Evolutionary conservation across 2,888 invertebrate genomes (phyloP).

Genomic region (Cantharis rufa): DNA sequence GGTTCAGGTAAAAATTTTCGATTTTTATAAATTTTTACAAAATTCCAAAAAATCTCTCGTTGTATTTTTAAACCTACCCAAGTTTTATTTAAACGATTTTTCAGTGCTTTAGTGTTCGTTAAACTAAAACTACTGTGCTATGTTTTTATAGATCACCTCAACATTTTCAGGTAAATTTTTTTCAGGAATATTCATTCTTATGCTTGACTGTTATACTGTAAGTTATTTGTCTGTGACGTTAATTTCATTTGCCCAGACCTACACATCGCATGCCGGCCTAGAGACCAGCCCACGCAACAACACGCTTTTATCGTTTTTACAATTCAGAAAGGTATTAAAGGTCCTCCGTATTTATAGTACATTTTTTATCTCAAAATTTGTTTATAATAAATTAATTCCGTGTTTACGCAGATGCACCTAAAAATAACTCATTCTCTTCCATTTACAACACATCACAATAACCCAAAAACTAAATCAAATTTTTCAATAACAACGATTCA

Average conservation of each 20-base stretch:
- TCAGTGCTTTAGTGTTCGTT: not conserved
- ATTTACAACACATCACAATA: not conserved
- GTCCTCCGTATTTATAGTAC: not conserved
- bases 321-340: constrained; percentile 11
- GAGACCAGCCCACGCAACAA: constrained; percentile 32
- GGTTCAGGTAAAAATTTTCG: constrained; percentile 33
- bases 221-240: constrained; percentile 25
- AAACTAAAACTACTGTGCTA: not conserved
- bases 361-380: not conserved
- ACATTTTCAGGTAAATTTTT: not conserved
- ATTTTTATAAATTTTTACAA: not conserved
- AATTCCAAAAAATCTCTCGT: not conserved
- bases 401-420: not conserved
- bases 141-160: not conserved
- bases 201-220: not conserved
- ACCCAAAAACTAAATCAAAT: not conserved
- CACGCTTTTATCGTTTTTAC: constrained; percentile 30
- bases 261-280: constrained; percentile 35
- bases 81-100: not conserved
- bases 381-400: not conserved
- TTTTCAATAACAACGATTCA: not conserved
- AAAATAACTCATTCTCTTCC: not conserved
- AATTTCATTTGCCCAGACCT: constrained; percentile 28
- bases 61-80: not conserved
- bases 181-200: not conserved